Evolutionary conservation across 2,113 vertebrate genomes (phyloP).

Genomic region (Dipodomys spectabilis): DNA sequence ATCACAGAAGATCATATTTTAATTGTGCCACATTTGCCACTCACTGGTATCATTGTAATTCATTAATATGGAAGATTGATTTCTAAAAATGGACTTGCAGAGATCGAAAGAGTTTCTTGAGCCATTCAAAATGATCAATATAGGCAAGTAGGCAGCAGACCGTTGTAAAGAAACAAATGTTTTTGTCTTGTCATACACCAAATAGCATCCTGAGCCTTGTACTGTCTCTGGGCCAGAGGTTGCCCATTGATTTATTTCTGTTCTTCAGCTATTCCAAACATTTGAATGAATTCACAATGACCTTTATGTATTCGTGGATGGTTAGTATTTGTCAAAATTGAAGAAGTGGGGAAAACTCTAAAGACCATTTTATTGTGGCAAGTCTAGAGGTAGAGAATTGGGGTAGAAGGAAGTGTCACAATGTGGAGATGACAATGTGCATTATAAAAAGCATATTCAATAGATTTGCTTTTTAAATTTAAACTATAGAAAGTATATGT

Average conservation of each 20-base stretch:
- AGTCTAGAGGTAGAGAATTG: neutral
- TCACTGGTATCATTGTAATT: neutral
- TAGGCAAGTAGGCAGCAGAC: too few relatives aligned
- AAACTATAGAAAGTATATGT: slow-evolving; percentile 4
- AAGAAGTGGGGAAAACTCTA: neutral
- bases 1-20: neutral
- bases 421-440: neutral
- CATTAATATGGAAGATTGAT: slow-evolving; percentile 23
- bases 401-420: neutral
- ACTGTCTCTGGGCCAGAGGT: too few relatives aligned
- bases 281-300: neutral
- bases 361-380: neutral
- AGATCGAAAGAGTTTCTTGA: neutral
- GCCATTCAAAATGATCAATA: too few relatives aligned
- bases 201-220: too few relatives aligned
- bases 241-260: neutral
- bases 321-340: slow-evolving; percentile 26
- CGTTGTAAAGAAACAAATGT: too few relatives aligned
- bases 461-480: neutral
- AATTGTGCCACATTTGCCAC: neutral
- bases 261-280: neutral
- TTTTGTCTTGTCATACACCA: too few relatives aligned
- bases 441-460: neutral
- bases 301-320: neutral
- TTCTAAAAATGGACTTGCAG: slow-evolving; percentile 41